Base-by-base conservation (phyloP, 1,140 invertebrate genomes). In the Mya arenaria region DNA sequence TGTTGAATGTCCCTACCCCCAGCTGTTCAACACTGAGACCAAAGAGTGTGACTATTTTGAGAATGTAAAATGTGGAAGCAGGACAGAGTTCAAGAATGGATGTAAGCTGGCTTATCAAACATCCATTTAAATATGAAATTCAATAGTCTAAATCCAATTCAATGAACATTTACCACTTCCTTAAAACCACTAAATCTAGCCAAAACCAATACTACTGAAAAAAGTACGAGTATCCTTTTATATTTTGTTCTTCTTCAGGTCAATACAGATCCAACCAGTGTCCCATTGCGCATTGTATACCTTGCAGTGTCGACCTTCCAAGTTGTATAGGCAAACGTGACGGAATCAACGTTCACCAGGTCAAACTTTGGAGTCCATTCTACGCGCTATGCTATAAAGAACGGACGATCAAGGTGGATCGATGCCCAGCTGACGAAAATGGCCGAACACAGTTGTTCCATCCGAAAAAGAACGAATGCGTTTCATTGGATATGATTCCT, bases 1-100 rank as follows among this genome's bases (percentile, higher is more conserved):
- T 36, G 52, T 36, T 23, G 87, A 88, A 62, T 88, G 87, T 63
- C 37, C 63, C 25, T 88, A 88, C 56, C 87, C 87, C 15, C 23
- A 83, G 19, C 60, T 87, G 4, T 88, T 86, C 73, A 82, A 71
- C 25, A 36, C 52, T 10, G 36, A 77, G n/a, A n/a, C 85, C 13
- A 36, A 39, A 25, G 52, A 55, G 19, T 88, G 87, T 56, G 79
- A 84, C 34, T 32, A 71, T 13, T 83, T 71, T 23, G 55, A 72
- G 23, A 60, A 83, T 10, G 87, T 88, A 0, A 55, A 85, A 0
- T 88, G 87, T 72, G 84, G 84, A 23, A 73, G 44, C 28, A 71
- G 87, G 25, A 66, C 69, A 32, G 82, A 77, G 32, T 56, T 65
- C 28, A 86, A 81, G 66, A 79, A 77, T 23, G 78, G 58, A 55